Percentiles rank a stretch among this genome's conserved stretches.
phyloP scores from a whole-genome alignment of 2,113 vertebrate species.

The Triplophysa siluroides region DNA sequence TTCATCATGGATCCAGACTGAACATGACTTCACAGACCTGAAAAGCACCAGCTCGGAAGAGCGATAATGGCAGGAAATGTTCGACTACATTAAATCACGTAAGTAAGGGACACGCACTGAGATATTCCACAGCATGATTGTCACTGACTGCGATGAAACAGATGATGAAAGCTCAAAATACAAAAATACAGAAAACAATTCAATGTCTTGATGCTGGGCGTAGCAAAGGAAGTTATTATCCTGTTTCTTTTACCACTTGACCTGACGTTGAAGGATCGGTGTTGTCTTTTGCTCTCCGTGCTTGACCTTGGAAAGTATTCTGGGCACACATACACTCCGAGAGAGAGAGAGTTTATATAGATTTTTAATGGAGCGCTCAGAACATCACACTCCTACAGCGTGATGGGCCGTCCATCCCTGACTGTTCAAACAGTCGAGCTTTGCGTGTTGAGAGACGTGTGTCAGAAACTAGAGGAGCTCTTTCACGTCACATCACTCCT shows the following conservation, averaged over 20 bases:
- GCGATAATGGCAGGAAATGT: too few relatives aligned
- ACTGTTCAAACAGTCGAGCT: background rate
- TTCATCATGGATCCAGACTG: too few relatives aligned
- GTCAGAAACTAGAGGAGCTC: constrained; percentile 6
- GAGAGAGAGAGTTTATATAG: constrained; percentile 42
- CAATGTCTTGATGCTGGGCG: constrained; percentile 29
- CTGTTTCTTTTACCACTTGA: constrained; percentile 62
- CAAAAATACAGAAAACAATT: constrained; percentile 57
- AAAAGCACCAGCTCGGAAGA: too few relatives aligned
- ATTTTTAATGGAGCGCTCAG: constrained; percentile 37
- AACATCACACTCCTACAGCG: background rate
- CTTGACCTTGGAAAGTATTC: constrained; percentile 61
- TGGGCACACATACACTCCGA: constrained; percentile 18
- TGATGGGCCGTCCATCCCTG: background rate
- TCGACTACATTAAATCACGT: too few relatives aligned
- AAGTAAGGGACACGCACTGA: too few relatives aligned
- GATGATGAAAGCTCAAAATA: too few relatives aligned
- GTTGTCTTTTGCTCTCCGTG: constrained; percentile 57
- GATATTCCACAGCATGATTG: too few relatives aligned
- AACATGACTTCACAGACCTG: too few relatives aligned
- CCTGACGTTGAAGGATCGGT: constrained; percentile 63
- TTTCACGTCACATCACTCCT: constrained; percentile 8
- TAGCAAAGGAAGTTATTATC: constrained; percentile 73
- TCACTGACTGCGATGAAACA: too few relatives aligned
- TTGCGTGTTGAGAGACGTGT: background rate